Percentiles rank a stretch among this genome's conserved stretches.
These are phyloP conservation scores for Drosophila paracracens DNA, from an alignment of 2,888 invertebrate genomes.

Conservation along the genomic window DNA sequence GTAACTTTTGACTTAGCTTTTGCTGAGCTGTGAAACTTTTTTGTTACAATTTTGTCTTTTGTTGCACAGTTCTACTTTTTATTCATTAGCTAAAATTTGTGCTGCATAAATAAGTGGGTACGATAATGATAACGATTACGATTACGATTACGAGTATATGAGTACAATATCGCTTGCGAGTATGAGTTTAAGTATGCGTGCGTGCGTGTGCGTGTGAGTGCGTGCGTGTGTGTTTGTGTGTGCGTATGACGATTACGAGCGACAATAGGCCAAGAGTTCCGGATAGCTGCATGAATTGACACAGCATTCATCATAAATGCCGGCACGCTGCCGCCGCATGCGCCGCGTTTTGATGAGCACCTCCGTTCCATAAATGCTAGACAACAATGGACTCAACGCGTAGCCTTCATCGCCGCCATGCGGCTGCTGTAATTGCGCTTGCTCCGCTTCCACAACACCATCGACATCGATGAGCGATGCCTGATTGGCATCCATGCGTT, in stretches of 20 bases:
- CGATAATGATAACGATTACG: constrained; percentile 59
- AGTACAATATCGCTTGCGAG: constrained; percentile 33
- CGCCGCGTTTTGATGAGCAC: constrained; percentile 67
- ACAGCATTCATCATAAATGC: constrained; percentile 77
- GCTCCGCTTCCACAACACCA: neutral
- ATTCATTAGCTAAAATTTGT: constrained; percentile 77
- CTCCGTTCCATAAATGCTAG: constrained; percentile 58
- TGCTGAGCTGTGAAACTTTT: constrained; percentile 57
- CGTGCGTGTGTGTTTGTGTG: neutral
- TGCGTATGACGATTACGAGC: constrained; percentile 23
- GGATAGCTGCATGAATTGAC: constrained; percentile 60
- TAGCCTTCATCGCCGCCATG: constrained; percentile 9
- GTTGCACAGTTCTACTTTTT: constrained; percentile 73
- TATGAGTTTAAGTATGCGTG: constrained; percentile 2
- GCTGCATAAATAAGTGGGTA: constrained; percentile 79
- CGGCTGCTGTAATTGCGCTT: constrained; percentile 10
- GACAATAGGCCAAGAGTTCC: constrained; percentile 72
- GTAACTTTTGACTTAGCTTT: constrained; percentile 55
- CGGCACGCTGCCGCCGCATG: constrained; percentile 45
- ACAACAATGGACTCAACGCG: constrained; percentile 55
- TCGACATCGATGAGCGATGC: neutral
- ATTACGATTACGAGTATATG: constrained; percentile 40
- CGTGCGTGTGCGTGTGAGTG: constrained; percentile 1
- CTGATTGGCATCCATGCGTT: constrained; percentile 16
- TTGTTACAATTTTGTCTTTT: neutral